These are phyloP conservation scores for Chroicocephalus ridibundus DNA, from an alignment of 2,113 vertebrate genomes.

Conservation along the genomic window DNA sequence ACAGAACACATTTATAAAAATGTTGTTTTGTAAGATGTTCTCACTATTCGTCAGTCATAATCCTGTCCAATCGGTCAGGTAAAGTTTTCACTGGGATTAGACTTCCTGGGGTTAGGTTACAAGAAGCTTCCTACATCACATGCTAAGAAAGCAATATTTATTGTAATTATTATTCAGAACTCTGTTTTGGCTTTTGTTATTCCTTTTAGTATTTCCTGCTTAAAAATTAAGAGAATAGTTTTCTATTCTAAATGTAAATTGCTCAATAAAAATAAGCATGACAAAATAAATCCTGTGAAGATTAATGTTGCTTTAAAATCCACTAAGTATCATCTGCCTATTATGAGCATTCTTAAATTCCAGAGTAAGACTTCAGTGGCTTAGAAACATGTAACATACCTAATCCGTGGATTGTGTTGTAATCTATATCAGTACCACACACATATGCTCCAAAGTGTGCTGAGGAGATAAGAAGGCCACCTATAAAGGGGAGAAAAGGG, in stretches of 20 bases:
- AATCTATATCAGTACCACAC: slow-evolving; percentile 94
- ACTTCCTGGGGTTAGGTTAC: neutral
- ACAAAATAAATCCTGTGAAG: neutral
- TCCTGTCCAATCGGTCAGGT: neutral
- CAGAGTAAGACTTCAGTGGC: neutral
- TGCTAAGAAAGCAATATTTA: neutral
- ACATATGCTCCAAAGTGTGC: slow-evolving; percentile 96
- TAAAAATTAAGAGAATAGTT: neutral
- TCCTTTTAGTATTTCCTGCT: neutral
- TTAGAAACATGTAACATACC: slow-evolving; percentile 74
- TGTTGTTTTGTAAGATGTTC: neutral
- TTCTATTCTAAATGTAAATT: neutral
- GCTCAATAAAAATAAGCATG: neutral
- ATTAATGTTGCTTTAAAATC: neutral
- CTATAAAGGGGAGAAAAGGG: slow-evolving; percentile 67
- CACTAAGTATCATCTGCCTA: neutral
- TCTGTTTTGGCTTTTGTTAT: neutral
- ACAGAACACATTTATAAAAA: neutral
- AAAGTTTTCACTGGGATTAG: neutral
- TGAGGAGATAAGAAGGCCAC: slow-evolving; percentile 92
- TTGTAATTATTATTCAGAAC: neutral
- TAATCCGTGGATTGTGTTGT: slow-evolving; percentile 93
- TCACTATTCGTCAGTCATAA: neutral
- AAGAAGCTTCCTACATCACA: neutral
- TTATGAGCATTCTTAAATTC: neutral